Conservation (phyloP, 2,888 invertebrate genomes). For the Sinotaia quadrata region DNA sequence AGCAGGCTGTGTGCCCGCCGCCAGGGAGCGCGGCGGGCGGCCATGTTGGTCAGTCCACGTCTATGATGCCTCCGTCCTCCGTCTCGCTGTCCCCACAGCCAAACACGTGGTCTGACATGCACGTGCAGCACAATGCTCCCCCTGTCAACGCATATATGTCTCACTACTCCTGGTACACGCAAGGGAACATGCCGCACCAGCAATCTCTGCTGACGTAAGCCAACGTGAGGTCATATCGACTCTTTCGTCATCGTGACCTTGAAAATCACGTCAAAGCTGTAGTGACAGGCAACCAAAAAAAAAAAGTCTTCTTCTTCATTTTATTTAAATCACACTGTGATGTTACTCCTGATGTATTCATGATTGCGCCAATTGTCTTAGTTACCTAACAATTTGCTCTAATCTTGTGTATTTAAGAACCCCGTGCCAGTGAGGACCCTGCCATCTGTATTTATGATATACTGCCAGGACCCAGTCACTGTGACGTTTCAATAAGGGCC, state of each 20-base stretch:
- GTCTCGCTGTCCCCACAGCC: conserved; percentile 34
- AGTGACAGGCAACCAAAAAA: too few relatives aligned
- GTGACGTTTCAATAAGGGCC: too few relatives aligned
- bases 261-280: too few relatives aligned
- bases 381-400: too few relatives aligned
- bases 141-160: conserved; percentile 35
- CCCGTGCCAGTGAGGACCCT: too few relatives aligned
- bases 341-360: too few relatives aligned
- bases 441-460: too few relatives aligned
- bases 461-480: too few relatives aligned
- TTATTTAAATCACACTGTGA: too few relatives aligned
- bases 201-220: conserved; percentile 36
- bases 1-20: neutral
- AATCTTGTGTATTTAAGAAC: too few relatives aligned
- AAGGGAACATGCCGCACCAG: conserved; percentile 31
- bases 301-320: too few relatives aligned
- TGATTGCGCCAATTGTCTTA: too few relatives aligned
- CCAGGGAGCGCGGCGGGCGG: neutral
- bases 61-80: conserved; percentile 32
- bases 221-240: neutral
- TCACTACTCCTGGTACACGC: conserved; percentile 38
- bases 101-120: conserved; percentile 25
- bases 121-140: conserved; percentile 12
- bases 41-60: conserved; percentile 6
- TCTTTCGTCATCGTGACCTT: neutral